Evolutionary conservation across 1,140 invertebrate species (phyloP).

Genomic region (Leucophenga varia): DNA sequence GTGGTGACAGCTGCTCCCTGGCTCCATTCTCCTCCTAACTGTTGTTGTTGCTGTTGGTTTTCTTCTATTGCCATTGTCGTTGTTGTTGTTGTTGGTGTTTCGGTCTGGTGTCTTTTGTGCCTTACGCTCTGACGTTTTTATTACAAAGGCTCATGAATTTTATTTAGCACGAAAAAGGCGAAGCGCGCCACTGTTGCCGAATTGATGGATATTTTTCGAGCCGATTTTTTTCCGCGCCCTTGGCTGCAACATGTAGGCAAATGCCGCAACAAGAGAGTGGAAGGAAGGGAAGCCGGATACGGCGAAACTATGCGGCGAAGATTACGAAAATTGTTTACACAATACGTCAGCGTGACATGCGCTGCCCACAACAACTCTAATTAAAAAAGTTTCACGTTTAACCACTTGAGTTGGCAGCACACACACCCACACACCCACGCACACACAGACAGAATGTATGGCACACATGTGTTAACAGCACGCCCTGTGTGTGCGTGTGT

Average conservation of each 20-base stretch:
- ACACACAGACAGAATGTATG: conserved; percentile 2
- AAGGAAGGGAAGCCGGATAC: not conserved
- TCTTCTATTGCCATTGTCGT: no score
- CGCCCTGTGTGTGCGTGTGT: no score
- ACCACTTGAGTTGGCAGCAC: conserved; percentile 39
- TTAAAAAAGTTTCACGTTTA: conserved; percentile 53
- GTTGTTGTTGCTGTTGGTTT: no score
- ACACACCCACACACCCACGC: conserved; percentile 16
- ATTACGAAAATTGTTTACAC: conserved; percentile 41
- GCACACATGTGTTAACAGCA: conserved; percentile 15
- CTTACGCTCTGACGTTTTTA: conserved; percentile 41
- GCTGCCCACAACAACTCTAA: conserved; percentile 46
- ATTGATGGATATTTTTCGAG: conserved; percentile 22
- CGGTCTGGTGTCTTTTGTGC: conserved; percentile 34
- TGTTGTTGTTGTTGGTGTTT: no score
- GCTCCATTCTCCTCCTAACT: not conserved
- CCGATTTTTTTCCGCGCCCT: conserved; percentile 6
- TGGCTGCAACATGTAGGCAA: conserved; percentile 21
- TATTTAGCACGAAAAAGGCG: conserved; percentile 31
- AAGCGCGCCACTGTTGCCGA: conserved; percentile 24
- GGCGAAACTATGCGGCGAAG: conserved; percentile 38
- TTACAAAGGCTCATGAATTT: conserved; percentile 51
- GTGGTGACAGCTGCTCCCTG: conserved; percentile 36
- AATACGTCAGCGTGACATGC: conserved; percentile 24
- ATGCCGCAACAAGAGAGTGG: conserved; percentile 14